Conservation (phyloP, 2,888 invertebrate genomes). For the Trissolcus japonicus region DNA sequence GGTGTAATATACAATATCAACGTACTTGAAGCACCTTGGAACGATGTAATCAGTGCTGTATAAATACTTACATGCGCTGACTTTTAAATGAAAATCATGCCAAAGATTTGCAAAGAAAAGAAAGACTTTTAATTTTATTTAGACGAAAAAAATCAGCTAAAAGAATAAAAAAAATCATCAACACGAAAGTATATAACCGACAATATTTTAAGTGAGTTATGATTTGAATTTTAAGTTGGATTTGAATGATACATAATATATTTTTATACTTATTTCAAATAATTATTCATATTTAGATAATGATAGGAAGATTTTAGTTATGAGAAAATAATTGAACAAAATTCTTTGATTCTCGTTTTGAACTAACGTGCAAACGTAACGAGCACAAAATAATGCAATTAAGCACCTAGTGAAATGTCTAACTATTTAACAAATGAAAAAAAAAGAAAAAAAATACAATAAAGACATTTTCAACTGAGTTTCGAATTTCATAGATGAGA, state of each 20-base stretch:
- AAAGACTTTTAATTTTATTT: constrained; percentile 11
- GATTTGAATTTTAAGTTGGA: constrained; percentile 1
- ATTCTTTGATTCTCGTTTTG: background rate
- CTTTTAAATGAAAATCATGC: constrained; percentile 2
- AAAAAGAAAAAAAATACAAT: background rate
- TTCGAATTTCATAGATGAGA: constrained; percentile 20
- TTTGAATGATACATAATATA: background rate
- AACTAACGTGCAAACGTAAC: no score
- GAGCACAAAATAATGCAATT: no score
- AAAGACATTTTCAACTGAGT: background rate
- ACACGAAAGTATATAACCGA: constrained; percentile 28
- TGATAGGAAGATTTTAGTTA: no score
- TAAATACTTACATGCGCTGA: constrained; percentile 21
- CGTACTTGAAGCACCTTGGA: constrained; percentile 2
- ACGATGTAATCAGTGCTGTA: constrained; percentile 47
- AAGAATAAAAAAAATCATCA: constrained; percentile 7
- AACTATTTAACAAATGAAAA: background rate
- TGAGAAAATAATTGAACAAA: no score
- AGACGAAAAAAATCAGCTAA: background rate
- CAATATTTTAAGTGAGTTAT: constrained; percentile 26
- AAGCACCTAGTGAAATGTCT: background rate
- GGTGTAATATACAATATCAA: no score
- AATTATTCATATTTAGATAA: no score
- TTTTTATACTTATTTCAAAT: constrained; percentile 1
- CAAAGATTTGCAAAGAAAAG: background rate